Base-by-base conservation (phyloP, 2,113 vertebrate genomes). In the Eptatretus burgeri region DNA sequence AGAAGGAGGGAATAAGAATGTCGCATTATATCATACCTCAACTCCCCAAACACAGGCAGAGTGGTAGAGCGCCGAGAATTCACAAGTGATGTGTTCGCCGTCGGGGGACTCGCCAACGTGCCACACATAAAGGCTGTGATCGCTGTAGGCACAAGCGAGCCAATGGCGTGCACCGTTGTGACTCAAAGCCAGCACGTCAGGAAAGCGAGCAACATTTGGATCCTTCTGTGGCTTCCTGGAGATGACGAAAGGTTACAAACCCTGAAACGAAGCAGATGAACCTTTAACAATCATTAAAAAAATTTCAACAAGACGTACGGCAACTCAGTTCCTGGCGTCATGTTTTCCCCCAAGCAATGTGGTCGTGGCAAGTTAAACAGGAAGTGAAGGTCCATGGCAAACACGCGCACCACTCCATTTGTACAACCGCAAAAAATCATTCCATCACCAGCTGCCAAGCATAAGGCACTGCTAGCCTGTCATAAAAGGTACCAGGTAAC, bases 121-220 rank as follows among this genome's bases (percentile, higher is more conserved):
- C 85, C 85, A 87, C 50, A 82, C 70, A 2, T 85, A 87, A 63
- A 93, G 60, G 13, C 86, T 93, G 72, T 85, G 85, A 70, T 93
- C 86, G 60, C 71, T 79, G 74, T 88, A 93, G 10, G 85, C 73
- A 1, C 83, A 82, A 51, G 77, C 79, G 41, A 91, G 76, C 65
- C 76, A 76, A 9, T 65, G 62, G 14, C 72, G 70, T 1, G 49
- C 2, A 2, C 76, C 67, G 66, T 88, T 79, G 41, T 80, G 83
- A 64, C 78, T 78, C 70, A 91, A 63, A 0, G 82, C 85, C 66
- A 81, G 13, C 0, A 77, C 71, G 67, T 85, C 81, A 0, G 86
- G 83, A 65, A 79, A 81, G n/a, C 67, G 65, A 7, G 73, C 71
- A 1, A 72, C 74, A 1, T 69, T 66, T 11, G 63, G 66, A 68